Base-by-base conservation (phyloP, 37 sponge, comb jelly and placozoan genomes). In the Amphimedon queenslandica region DNA sequence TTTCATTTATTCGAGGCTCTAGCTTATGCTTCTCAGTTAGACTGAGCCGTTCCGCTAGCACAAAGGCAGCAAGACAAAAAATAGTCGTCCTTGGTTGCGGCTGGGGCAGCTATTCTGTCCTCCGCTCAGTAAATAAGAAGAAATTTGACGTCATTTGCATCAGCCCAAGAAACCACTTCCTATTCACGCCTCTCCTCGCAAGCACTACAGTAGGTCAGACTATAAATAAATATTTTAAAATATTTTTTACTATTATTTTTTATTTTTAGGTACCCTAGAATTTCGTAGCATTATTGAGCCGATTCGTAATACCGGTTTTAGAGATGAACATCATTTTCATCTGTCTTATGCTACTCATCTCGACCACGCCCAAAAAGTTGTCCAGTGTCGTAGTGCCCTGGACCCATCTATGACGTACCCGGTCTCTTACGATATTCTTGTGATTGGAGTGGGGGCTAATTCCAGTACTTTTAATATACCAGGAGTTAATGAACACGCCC, bases 271-370 rank as follows among this genome's bases (percentile, higher is more conserved):
- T 0, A 94, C 95, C 0, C 64, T 94, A 55, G 95, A 94, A 38
- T 90, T 90, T 67, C 80, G 95, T 20, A 94, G 95, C 41, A 94
- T 94, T 58, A 89, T 90, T 58, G 95, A 94, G 51, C 95, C 95
- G 2, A 63, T 94, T 8, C 80, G 95, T 25, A 90, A 90, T 60
- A 11, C 77, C 0, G 88, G 84, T 18, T 90, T 94, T 37, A 33
- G 91, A 29, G 88, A 94, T 42, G 91, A 94, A 65, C 85, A 84
- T 30, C 79, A 94, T 58, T 94, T 90, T 55, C 94, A 94, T 70
- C 56, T 83, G 42, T 84, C 94, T 55, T 37, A 70, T 28, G 94
- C 94, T 0, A 66, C 29, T 2, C 51, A 57, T 55, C 35, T 93
- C 33, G 88, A 94, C 53, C 67, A 42, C 2, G 63, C 75, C 25